Conservation (phyloP, 2,113 vertebrate genomes). For the Platysternon megacephalum region DNA sequence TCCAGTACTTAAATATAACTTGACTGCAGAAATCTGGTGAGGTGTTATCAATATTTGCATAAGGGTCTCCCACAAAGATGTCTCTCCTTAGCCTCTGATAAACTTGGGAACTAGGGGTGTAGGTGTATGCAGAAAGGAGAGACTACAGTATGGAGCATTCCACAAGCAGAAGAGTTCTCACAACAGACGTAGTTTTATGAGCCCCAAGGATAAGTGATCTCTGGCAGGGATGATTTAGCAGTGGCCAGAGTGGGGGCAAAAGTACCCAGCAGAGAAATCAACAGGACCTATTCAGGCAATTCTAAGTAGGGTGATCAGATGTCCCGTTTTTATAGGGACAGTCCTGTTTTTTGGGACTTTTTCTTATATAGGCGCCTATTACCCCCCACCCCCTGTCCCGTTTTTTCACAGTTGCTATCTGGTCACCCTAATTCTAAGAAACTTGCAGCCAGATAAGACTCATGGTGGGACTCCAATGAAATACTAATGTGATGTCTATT, state of each 20-base stretch:
- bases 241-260: neutral
- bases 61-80: neutral
- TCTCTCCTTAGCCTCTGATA: neutral
- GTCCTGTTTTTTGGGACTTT: too few relatives aligned
- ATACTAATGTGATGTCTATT: accelerated
- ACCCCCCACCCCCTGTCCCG: too few relatives aligned
- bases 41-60: neutral
- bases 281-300: neutral
- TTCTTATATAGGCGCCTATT: too few relatives aligned
- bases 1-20: neutral
- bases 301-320: neutral
- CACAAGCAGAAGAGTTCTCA: accelerated
- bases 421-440: neutral
- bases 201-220: neutral
- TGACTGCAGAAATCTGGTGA: neutral
- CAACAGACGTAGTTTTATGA: neutral
- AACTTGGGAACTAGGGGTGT: neutral
- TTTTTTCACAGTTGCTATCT: too few relatives aligned
- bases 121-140: accelerated
- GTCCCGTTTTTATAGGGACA: too few relatives aligned
- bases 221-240: neutral
- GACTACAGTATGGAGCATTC: neutral
- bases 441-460: neutral
- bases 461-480: accelerated
- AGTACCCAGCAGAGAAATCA: neutral